phyloP scores from a whole-genome alignment of 2,888 invertebrate species.

The Eulithis testata region DNA sequence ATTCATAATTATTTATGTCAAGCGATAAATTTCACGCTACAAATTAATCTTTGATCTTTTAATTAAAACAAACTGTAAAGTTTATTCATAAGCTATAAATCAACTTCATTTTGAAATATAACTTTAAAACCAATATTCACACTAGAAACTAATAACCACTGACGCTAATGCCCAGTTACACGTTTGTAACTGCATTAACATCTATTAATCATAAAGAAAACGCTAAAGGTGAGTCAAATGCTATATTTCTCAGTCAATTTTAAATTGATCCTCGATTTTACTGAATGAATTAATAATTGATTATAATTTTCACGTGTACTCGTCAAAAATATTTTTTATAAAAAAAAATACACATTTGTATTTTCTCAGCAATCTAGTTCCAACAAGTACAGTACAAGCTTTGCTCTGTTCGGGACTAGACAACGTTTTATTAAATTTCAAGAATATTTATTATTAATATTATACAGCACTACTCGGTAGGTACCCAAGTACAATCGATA shows the following conservation, averaged over 20 bases:
- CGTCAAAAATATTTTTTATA: too few species aligned
- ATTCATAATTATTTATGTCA: neutral
- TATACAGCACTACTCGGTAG: too few species aligned
- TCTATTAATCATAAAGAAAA: slow-evolving; percentile 66
- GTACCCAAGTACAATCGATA: too few species aligned
- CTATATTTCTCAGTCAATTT: slow-evolving; percentile 11
- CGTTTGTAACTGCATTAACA: slow-evolving; percentile 65
- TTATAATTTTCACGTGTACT: too few species aligned
- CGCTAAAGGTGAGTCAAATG: slow-evolving; percentile 60
- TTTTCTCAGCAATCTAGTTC: too few species aligned
- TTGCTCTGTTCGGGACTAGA: too few species aligned
- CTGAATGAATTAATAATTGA: too few species aligned
- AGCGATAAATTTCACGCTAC: slow-evolving; percentile 19
- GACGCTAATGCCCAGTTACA: slow-evolving; percentile 63
- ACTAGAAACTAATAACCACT: slow-evolving; percentile 60
- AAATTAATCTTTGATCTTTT: slow-evolving; percentile 17
- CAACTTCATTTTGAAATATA: slow-evolving; percentile 26
- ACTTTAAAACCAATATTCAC: slow-evolving; percentile 46
- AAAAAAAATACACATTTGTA: too few species aligned
- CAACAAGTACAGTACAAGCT: too few species aligned
- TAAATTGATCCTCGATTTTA: too few species aligned
- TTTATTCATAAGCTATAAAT: slow-evolving; percentile 21
- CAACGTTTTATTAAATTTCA: too few species aligned
- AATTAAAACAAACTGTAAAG: slow-evolving; percentile 25
- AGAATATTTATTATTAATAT: too few species aligned